These are phyloP conservation scores for Epicampocera succincta DNA, from an alignment of 2,888 invertebrate species.

Conservation along the genomic window DNA sequence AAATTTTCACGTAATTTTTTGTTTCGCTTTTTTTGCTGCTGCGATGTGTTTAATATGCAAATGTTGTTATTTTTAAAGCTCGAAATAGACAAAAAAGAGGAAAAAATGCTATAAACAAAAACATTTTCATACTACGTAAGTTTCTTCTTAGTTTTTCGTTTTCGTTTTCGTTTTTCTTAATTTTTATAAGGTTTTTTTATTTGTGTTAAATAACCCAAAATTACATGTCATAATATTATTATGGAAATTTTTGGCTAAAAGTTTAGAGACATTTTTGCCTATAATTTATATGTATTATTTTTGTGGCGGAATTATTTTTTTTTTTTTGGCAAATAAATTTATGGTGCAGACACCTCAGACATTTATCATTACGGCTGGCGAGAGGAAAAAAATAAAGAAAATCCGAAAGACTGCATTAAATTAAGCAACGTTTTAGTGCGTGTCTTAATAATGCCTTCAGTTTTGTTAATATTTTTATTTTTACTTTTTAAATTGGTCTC, in stretches of 20 bases:
- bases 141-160: conserved; percentile 1
- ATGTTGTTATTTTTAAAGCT: conserved; percentile 66
- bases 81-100: conserved; percentile 22
- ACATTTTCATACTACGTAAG: conserved; percentile 36
- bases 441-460: conserved; percentile 65
- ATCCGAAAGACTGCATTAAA: neutral
- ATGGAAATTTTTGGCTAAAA: conserved; percentile 61
- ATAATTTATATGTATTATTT: conserved; percentile 21
- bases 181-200: conserved; percentile 65
- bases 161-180: conserved; percentile 22
- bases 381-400: neutral
- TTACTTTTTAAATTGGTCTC: neutral
- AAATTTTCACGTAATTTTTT: conserved; percentile 5
- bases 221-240: conserved; percentile 70
- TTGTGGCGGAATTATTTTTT: conserved; percentile 13
- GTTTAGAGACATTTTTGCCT: conserved; percentile 19
- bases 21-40: conserved; percentile 2
- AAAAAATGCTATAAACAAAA: conserved; percentile 6
- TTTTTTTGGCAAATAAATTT: neutral
- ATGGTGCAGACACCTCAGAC: conserved; percentile 57
- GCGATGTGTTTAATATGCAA: conserved; percentile 63
- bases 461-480: conserved; percentile 47
- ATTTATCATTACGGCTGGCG: conserved; percentile 51
- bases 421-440: conserved; percentile 50
- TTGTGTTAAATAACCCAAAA: conserved; percentile 67